These are phyloP conservation scores for Salarias fasciatus DNA, from an alignment of 2,797 vertebrate genomes.

Conservation along the genomic window DNA sequence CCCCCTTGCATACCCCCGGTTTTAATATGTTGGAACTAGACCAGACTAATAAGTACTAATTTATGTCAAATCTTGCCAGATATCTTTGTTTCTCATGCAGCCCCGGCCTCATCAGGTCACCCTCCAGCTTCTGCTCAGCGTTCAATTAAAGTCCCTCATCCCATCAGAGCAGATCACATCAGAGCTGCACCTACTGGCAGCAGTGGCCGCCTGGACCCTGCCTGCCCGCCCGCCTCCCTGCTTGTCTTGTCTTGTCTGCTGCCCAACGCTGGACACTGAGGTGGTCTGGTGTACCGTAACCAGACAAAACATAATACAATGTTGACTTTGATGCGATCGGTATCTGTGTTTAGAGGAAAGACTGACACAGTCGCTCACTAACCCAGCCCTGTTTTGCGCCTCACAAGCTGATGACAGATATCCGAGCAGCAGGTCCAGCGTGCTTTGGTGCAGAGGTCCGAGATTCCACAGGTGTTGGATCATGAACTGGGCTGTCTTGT, in stretches of 20 bases:
- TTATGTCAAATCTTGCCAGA: slow-evolving; percentile 69
- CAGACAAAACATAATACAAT: slow-evolving; percentile 4
- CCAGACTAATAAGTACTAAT: slow-evolving; percentile 76
- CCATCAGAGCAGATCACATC: slow-evolving; percentile 80
- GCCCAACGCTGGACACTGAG: slow-evolving; percentile 14
- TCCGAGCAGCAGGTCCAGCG: slow-evolving; percentile 66
- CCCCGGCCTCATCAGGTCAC: slow-evolving; percentile 70
- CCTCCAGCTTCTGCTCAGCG: slow-evolving; percentile 65
- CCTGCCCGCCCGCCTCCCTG: slow-evolving; percentile 13
- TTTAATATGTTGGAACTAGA: slow-evolving; percentile 69
- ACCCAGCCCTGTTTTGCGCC: slow-evolving; percentile 44
- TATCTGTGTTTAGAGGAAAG: slow-evolving; percentile 21
- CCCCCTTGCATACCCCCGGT: slow-evolving; percentile 21
- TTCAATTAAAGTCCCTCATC: slow-evolving; percentile 76
- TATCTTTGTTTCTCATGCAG: slow-evolving; percentile 51
- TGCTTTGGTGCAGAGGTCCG: slow-evolving; percentile 64
- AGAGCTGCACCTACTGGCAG: slow-evolving; percentile 67
- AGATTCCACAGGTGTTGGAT: slow-evolving; percentile 79
- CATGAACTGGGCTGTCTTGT: slow-evolving; percentile 50
- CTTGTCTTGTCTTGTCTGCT: slow-evolving; percentile 20
- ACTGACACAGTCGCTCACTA: slow-evolving; percentile 21
- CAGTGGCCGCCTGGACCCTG: slow-evolving; percentile 27
- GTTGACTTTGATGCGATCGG: not conserved
- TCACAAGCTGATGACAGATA: slow-evolving; percentile 78
- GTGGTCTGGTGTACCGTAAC: slow-evolving; percentile 21